Conservation (phyloP, 2,113 vertebrate species). For the Emberiza fucata region DNA sequence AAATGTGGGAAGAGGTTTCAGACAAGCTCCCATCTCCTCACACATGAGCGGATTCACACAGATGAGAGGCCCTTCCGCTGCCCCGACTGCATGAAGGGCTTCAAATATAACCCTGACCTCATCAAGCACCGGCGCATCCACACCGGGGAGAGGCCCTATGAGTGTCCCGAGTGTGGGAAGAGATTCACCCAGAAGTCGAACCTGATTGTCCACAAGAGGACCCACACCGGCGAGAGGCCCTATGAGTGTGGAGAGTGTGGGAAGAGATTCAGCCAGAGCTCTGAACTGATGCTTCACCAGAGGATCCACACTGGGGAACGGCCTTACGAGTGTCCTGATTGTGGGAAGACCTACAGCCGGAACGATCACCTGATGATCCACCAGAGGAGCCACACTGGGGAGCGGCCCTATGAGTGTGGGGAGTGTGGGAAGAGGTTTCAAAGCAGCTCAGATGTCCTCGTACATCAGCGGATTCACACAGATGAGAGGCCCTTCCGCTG, state of each 20-base stretch:
- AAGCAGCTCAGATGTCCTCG: background rate
- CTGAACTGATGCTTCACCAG: background rate
- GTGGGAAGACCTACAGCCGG: background rate
- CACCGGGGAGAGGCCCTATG: background rate
- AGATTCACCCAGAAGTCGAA: background rate
- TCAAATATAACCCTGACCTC: background rate
- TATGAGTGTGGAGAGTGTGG: background rate
- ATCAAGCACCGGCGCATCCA: background rate
- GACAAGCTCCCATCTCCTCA: background rate
- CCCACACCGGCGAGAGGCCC: background rate
- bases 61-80: background rate
- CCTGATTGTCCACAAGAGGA: background rate
- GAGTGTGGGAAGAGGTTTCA: background rate
- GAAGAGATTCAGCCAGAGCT: background rate
- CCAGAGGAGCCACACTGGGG: background rate
- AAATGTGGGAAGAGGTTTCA: background rate
- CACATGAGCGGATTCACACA: background rate
- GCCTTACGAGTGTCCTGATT: background rate
- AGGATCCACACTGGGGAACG: background rate
- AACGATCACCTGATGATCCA: background rate
- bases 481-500: background rate
- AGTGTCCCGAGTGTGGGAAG: background rate
- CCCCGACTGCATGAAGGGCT: background rate
- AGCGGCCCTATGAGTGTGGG: background rate
- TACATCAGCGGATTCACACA: background rate